Evolutionary conservation across 2,113 vertebrate genomes (phyloP).

Genomic region (Vireo altiloquus): DNA sequence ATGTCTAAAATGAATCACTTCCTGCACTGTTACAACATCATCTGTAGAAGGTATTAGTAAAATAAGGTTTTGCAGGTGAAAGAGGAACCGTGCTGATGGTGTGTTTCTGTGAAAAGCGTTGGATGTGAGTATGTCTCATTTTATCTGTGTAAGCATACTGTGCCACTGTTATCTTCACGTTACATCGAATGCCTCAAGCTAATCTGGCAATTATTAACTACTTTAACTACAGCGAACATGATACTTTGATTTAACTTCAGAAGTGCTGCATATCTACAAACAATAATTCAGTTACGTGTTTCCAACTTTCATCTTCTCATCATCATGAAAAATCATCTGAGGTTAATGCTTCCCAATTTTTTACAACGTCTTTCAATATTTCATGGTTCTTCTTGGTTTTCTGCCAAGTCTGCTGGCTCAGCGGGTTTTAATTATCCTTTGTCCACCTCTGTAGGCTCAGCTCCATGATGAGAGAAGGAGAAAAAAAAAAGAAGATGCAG

Average conservation of each 20-base stretch:
- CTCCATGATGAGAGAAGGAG: neutral
- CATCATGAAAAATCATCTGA: neutral
- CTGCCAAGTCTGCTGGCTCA: neutral
- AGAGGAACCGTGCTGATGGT: neutral
- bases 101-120: neutral
- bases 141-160: neutral
- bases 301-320: neutral
- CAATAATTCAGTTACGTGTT: neutral
- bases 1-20: neutral
- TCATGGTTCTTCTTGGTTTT: neutral
- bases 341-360: neutral
- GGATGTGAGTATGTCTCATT: neutral
- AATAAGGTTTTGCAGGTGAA: neutral
- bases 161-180: neutral
- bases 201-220: neutral
- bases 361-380: neutral
- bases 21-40: neutral
- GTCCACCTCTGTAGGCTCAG: neutral
- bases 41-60: neutral
- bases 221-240: neutral
- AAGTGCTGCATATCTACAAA: neutral
- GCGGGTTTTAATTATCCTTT: neutral
- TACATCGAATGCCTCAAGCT: neutral
- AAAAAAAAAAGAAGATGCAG: neutral
- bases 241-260: neutral